Percentiles rank a stretch among this genome's conserved stretches.
Evolutionary conservation across 1,140 invertebrate species (phyloP).

Genomic region (Dendroctonus ponderosae): DNA sequence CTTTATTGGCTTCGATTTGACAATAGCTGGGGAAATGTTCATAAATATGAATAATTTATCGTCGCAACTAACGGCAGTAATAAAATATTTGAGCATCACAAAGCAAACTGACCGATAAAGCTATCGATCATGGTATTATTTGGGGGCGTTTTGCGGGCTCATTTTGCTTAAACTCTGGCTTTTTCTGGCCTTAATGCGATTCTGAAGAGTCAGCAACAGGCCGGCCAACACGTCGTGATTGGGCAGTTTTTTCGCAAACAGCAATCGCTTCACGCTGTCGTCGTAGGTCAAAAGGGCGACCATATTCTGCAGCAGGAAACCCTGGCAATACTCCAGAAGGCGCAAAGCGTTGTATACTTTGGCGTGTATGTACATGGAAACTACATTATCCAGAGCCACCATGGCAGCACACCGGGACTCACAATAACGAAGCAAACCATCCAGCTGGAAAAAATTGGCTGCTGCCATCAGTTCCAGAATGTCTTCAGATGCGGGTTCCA

Average conservation of each 20-base stretch:
- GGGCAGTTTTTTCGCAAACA: conserved; percentile 86
- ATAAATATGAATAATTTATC: no score
- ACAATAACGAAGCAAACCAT: conserved; percentile 80
- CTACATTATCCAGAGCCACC: conserved; percentile 84
- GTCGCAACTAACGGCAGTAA: no score
- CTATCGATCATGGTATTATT: neutral
- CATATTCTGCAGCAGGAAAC: conserved; percentile 87
- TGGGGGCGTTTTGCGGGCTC: conserved; percentile 6
- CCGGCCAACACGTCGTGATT: conserved; percentile 87
- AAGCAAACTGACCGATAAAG: neutral
- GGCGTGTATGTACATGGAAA: conserved; percentile 90
- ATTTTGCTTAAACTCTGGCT: conserved; percentile 41
- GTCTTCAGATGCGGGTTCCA: conserved; percentile 75
- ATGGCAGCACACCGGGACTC: conserved; percentile 80
- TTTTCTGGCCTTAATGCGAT: conserved; percentile 67
- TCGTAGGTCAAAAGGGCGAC: conserved; percentile 88
- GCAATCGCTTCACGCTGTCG: conserved; percentile 81
- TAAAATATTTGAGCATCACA: neutral
- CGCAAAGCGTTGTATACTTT: conserved; percentile 88
- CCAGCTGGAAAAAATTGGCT: conserved; percentile 87
- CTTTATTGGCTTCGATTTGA: no score
- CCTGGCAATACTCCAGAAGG: conserved; percentile 85
- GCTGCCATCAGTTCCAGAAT: conserved; percentile 87
- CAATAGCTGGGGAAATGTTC: no score
- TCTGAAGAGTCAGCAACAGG: conserved; percentile 75